Conservation (phyloP, 1,140 invertebrate genomes). For the Wiebesia pumilae region DNA sequence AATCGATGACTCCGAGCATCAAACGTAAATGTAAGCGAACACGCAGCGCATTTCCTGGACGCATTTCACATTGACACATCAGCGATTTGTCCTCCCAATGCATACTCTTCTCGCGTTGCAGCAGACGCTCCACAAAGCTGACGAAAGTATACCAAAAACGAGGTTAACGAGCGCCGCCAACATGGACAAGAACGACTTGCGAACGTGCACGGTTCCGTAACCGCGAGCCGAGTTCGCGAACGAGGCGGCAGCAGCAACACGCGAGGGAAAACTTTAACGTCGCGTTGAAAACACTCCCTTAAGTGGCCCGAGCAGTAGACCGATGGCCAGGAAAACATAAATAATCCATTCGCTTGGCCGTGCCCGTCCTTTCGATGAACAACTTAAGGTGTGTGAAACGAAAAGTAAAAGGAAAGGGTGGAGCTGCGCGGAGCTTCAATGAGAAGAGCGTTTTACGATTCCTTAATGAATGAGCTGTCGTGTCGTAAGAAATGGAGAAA, state of each 20-base stretch:
- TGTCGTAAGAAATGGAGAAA: neutral
- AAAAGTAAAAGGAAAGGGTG: neutral
- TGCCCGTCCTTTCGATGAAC: neutral
- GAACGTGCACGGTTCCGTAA: neutral
- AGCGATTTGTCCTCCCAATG: too few species aligned
- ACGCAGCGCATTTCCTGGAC: too few species aligned
- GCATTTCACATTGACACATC: too few species aligned
- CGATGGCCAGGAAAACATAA: conserved; percentile 22
- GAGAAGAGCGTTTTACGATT: neutral
- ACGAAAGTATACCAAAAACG: conserved; percentile 5
- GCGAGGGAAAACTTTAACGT: conserved; percentile 31
- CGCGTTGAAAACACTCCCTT: conserved; percentile 14
- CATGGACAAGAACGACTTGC: neutral
- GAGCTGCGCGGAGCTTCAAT: neutral
- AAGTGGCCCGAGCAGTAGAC: neutral
- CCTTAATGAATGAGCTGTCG: neutral
- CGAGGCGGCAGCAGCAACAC: neutral
- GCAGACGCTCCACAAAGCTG: too few species aligned
- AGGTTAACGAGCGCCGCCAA: neutral
- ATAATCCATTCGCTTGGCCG: neutral
- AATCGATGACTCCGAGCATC: too few species aligned
- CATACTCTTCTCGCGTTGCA: too few species aligned
- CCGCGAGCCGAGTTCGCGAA: neutral
- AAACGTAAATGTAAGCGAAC: too few species aligned
- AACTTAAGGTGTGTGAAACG: neutral